Evolutionary conservation across 2,113 vertebrate species (phyloP), one percentile per base, ranked within the genome.

Genomic region (Meriones unguiculatus): DNA sequence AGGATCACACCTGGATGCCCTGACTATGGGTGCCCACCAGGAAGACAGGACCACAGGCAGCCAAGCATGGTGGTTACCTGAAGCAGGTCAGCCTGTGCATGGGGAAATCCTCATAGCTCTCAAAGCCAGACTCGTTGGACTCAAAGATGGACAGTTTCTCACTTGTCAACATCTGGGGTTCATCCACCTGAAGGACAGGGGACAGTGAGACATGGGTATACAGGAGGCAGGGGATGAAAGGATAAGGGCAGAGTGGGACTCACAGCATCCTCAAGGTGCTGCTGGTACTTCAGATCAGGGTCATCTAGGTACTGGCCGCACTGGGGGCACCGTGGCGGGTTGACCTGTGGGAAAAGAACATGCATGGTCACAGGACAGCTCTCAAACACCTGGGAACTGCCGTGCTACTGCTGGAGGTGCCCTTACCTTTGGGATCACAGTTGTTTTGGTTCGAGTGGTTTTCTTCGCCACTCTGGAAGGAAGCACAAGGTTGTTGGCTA

Each of bases 1-100:
- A 86, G 46, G 57, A 62, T 25, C 41, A 41, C 24, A 50, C 30
- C 11, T 50, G 25, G 81, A 64, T 84, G 59, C 82, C n/a, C 62
- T 1, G 4, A 65, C 30, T n/a, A 30, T 17, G 4, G 25, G 82
- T 41, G 41, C 38, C 64, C 30, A 67, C 15, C 28, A 32, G 13
- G 0, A 86, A 8, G 17, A 22, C 38, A 30, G 4, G 10, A 18
- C 28, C 64, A 20, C 64, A 50, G 64, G 41, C 13, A 52, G 46
- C 12, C n/a, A 50, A 35, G 3, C 32, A 32, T 28, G 35, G 30
- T 6, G 6, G 77, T 95, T 89, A 99, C 99, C 99, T 99, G 98
- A 99, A 99, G 75, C 98, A 99, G 1, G 99, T 99, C 86, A 99
- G 99, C 84, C 99, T 99, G 98, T 99, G 99, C 95, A 99, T 99